Evolutionary conservation across 2,888 invertebrate species (phyloP), one percentile per base, ranked within the genome.

Genomic region (Nomada fabriciana): DNA sequence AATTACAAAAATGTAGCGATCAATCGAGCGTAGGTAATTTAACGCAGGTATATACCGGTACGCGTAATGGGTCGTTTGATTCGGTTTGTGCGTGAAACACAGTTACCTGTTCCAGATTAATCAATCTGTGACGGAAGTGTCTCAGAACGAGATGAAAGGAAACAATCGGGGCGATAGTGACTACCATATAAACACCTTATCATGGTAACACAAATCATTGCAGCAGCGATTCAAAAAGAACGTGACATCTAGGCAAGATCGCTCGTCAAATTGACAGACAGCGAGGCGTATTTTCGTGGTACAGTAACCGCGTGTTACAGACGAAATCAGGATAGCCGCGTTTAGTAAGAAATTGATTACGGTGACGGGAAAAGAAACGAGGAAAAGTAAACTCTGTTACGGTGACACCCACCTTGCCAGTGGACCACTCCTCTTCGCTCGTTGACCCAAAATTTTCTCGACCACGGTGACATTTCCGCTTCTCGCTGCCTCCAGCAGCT

Each of bases 401-500:
- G 90, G 88, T 92, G 91, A 92, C 93, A 95, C 96, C 95, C 95
- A 97, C 97, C 98, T 98, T 94, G 98, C 98, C 94, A 98, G 95
- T 91, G 98, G 98, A 95, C 98, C 98, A 95, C 97, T 97, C 96
- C 98, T 97, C 96, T 97, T 98, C 92, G 97, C 96, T 95, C 97
- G 96, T 94, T 97, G 97, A 90, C 96, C 96, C 91, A 98, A 95
- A 93, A 98, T 97, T 95, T 98, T 98, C 94, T 98, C 98, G 88
- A 98, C 98, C 91, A 97, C 96, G 89, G 96, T 95, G 92, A 97
- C 96, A 94, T 98, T 98, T 93, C 98, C 99, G 95, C 97, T 98
- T 92, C 98, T 96, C 89, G 98, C 98, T 91, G 98, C 99, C 94
- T 99, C 98, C 94, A 99, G 95, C 94, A 99, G 96, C 95, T 99